These are phyloP conservation scores for Sebastiscus albofasciatus DNA, from an alignment of 2,797 vertebrate species.

Conservation along the genomic window DNA sequence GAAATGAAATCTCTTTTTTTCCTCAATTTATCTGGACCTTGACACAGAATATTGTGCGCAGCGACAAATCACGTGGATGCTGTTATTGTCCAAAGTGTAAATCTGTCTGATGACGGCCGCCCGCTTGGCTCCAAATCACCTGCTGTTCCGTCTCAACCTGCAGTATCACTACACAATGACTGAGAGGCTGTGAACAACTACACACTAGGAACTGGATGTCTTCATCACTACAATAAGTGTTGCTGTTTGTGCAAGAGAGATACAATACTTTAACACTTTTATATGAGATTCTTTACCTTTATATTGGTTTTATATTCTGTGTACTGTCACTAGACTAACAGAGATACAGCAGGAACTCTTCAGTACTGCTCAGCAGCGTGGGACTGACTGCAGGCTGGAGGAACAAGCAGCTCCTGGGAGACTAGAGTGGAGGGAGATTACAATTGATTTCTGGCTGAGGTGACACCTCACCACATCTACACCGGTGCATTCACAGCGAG, in stretches of 20 bases:
- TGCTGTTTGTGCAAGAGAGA: not conserved
- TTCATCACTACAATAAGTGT: not conserved
- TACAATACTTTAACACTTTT: not conserved
- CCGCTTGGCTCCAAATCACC: conserved; percentile 35
- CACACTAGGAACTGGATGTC: not conserved
- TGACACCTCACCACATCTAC: conserved; percentile 15
- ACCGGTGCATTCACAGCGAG: conserved; percentile 8
- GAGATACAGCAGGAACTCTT: not conserved
- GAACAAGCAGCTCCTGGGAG: conserved; percentile 16
- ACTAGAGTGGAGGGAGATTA: conserved; percentile 5
- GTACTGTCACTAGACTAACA: not conserved
- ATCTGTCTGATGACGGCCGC: conserved; percentile 41
- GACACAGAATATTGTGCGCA: not conserved
- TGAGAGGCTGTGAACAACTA: conserved; percentile 16
- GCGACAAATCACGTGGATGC: conserved; percentile 19
- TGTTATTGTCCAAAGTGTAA: conserved; percentile 36
- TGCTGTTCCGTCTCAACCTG: conserved; percentile 27
- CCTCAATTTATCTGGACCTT: not conserved
- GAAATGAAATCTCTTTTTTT: not conserved
- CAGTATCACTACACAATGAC: conserved; percentile 18
- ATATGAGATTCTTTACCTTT: not conserved
- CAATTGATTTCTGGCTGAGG: conserved; percentile 43
- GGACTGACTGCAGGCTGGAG: not conserved
- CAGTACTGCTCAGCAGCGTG: not conserved
- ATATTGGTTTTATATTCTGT: not conserved